A percentile compares a stretch with the other conserved stretches of the same genome.
phyloP scores from a whole-genome alignment of 2,888 invertebrate species.

The Drosophila barbarae region DNA sequence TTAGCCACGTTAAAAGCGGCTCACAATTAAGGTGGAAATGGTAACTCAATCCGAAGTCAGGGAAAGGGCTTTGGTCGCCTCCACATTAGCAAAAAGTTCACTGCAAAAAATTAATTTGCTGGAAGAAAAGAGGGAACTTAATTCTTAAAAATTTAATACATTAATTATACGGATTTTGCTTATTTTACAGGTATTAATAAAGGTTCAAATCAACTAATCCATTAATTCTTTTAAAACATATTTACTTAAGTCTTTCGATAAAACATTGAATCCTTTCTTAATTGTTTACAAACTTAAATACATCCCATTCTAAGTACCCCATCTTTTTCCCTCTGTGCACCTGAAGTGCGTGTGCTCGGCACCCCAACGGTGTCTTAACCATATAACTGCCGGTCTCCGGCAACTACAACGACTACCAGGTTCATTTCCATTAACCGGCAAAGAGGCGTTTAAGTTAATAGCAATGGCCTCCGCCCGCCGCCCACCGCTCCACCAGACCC shows the following conservation, averaged over 20 bases:
- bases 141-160: background rate
- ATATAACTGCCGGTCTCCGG: constrained; percentile 62
- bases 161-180: background rate
- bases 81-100: constrained; percentile 58
- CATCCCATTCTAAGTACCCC: background rate
- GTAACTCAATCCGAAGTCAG: constrained; percentile 60
- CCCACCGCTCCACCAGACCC: constrained; percentile 14
- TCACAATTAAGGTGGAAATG: constrained; percentile 66
- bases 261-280: no score
- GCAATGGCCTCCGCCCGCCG: constrained; percentile 51
- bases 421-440: constrained; percentile 76
- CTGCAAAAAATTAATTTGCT: background rate
- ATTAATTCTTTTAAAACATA: no score
- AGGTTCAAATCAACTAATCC: no score
- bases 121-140: background rate
- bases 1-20: constrained; percentile 48
- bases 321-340: constrained; percentile 40
- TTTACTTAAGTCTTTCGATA: no score
- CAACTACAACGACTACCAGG: constrained; percentile 56
- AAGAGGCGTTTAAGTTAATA: constrained; percentile 78
- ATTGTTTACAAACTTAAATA: background rate
- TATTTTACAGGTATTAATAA: no score
- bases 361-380: constrained; percentile 63
- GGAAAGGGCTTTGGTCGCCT: constrained; percentile 8
- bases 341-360: constrained; percentile 27